Base-by-base conservation (phyloP, 35 echinoderm and acorn worm genomes). In the Heliocidaris erythrogramma region DNA sequence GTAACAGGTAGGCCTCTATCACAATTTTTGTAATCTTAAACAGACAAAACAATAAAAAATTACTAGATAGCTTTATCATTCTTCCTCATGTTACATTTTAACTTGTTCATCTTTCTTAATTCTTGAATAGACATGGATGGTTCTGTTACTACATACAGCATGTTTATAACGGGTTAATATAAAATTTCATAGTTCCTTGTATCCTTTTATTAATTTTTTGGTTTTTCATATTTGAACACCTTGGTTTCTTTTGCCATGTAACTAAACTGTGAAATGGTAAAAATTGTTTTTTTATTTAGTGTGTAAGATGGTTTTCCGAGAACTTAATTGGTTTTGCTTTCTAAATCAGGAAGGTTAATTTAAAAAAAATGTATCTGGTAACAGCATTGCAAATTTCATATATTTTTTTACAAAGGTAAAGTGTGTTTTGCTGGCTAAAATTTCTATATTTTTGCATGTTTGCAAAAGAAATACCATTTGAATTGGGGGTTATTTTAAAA, bases 1-100 rank as follows among this genome's bases (percentile, higher is more conserved):
- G 59, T 50, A 96, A 88, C 93, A 96, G 95, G 95, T 96, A 90
- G 90, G 85, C 56, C 92, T 94, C 84, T n/a, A 30, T 30, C 49
- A 93, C 85, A 86, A 86, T 86, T 2, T 29, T 18, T 24, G 21
- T 11, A 12, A 56, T 12, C 52, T 16, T 69, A 24, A 78, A 78
- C 17, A 17, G 6, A 69, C 17, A 78, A 78, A 8, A 78, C 5
- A 69, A 69, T 27, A 14, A 2, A 0, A 78, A 78, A 78, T 78
- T n/a, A 78, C 65, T 8, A 5, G 21, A 78, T 27, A 78, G 21
- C 65, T 78, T n/a, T 78, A 27, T 78, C 27, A 78, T 78, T 78
- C 27, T 78, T n/a, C 65, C 65, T 60, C 21, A 21, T 17, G n/a
- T 27, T 27, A 42, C 65, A 4, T 17, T 78, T 78, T 4, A 2